Base-by-base conservation (phyloP, 2,113 vertebrate genomes). In the Brachyhypopomus gauderio region DNA sequence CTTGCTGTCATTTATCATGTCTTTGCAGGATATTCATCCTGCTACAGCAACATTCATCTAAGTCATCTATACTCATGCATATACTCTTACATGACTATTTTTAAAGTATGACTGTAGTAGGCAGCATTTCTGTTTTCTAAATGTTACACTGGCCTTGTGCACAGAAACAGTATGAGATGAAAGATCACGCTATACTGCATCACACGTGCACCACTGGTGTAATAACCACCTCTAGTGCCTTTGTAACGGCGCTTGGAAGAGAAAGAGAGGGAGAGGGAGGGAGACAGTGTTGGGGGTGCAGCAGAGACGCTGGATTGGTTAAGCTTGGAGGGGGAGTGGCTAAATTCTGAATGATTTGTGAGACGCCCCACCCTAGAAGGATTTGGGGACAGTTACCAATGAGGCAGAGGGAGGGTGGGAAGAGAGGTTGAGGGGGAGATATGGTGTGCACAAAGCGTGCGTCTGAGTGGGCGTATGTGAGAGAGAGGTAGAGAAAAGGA, bases 181-280 rank as follows among this genome's bases (percentile, higher is more conserved):
- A 72, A 70, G 52, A 25, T 45, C 9, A 55, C 79, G 58, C 58
- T 70, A 56, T 77, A 87, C 91, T 90, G 87, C 94, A 95, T 92
- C 80, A 93, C 45, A 52, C 12, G 12, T 52, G 45, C 45, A 52
- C 12, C 45, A 64, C 92, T 91, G 71, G 91, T 91, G 84, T 95
- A 91, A 89, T 95, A 94, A 5, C 94, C 90, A 59, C 2, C 92
- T 89, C 72, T 92, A 91, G 84, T 88, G 93, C 72, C 91, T 91
- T 93, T 79, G 83, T 93, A 77, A 74, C 91, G 55, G 75, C 0
- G 85, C 36, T 6, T 27, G 38, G 59, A 69, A 36, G 30, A 71
- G 7, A 75, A 73, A 62, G 60, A 64, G 55, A 67, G 16, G 56
- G 41, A 34, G 56, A 34, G 75, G 34, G 60, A 59, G 67, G 52